These are phyloP conservation scores for Leucoptera coffeella DNA, from an alignment of 2,888 invertebrate species.

Conservation along the genomic window DNA sequence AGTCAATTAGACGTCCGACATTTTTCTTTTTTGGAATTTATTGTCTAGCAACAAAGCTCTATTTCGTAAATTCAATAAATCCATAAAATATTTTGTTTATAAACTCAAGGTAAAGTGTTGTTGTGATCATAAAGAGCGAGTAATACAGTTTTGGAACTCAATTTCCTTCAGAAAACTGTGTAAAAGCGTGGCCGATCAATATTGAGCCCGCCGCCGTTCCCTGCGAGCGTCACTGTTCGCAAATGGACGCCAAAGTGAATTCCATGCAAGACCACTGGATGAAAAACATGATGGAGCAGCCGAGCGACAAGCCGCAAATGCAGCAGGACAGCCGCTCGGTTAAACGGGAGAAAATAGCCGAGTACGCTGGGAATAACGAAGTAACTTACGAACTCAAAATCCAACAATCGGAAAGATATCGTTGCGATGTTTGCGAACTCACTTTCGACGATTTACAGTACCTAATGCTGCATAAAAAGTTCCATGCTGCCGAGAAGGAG, in stretches of 20 bases:
- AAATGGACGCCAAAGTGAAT: slow-evolving; percentile 41
- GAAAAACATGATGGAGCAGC: slow-evolving; percentile 44
- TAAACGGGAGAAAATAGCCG: slow-evolving; percentile 43
- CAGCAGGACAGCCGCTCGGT: slow-evolving; percentile 22
- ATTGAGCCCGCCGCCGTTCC: no score
- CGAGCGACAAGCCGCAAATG: slow-evolving; percentile 21
- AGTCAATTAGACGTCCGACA: no score
- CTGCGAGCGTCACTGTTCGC: no score
- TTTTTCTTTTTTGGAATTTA: slow-evolving; percentile 55
- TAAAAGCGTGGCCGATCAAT: slow-evolving; percentile 29
- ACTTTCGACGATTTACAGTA: slow-evolving; percentile 41
- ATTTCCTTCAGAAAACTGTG: slow-evolving; percentile 10
- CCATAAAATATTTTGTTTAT: slow-evolving; percentile 26
- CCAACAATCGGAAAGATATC: slow-evolving; percentile 21
- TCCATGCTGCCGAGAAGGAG: slow-evolving; percentile 39
- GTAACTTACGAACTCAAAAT: slow-evolving; percentile 28
- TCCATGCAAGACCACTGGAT: slow-evolving; percentile 42
- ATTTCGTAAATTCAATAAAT: slow-evolving; percentile 42
- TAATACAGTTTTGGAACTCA: slow-evolving; percentile 4
- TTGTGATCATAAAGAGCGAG: slow-evolving; percentile 16
- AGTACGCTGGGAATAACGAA: slow-evolving; percentile 15
- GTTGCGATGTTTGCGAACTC: slow-evolving; percentile 38
- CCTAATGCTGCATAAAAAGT: slow-evolving; percentile 38
- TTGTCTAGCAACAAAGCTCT: slow-evolving; percentile 50
- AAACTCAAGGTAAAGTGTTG: slow-evolving; percentile 22